phyloP scores from a whole-genome alignment of 2,113 vertebrate genomes.

The Paedocypris sp. region DNA sequence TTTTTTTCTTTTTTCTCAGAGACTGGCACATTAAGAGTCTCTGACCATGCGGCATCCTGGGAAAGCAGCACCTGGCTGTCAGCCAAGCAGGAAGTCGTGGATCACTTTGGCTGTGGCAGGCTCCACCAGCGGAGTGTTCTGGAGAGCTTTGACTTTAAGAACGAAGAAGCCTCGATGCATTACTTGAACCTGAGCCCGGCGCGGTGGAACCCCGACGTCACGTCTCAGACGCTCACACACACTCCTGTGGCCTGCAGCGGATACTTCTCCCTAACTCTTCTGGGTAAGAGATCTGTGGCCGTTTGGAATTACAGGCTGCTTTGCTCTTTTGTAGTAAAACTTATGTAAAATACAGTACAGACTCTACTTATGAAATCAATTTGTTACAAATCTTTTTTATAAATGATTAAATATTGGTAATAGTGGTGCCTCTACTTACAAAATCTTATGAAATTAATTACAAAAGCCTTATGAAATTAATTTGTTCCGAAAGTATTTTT shows the following conservation, averaged over 20 bases:
- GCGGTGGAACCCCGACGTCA: constrained; percentile 51
- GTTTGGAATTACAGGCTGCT: no score
- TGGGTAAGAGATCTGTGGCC: no score
- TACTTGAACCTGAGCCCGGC: constrained; percentile 69
- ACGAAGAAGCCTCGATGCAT: constrained; percentile 61
- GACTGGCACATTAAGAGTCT: neutral
- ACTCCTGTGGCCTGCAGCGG: constrained; percentile 50
- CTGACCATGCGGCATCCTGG: constrained; percentile 50
- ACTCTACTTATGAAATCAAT: no score
- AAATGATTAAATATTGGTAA: no score
- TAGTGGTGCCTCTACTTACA: no score
- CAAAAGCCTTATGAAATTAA: no score
- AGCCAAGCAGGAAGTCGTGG: constrained; percentile 54
- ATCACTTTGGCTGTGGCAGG: constrained; percentile 55
- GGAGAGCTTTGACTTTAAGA: constrained; percentile 60
- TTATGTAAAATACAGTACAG: no score
- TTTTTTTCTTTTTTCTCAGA: neutral
- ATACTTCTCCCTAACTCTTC: constrained; percentile 72
- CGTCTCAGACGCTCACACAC: constrained; percentile 28
- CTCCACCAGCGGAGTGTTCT: constrained; percentile 70
- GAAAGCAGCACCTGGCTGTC: constrained; percentile 66
- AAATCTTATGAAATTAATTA: no score
- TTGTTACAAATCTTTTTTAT: no score
- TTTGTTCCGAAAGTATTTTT: no score
- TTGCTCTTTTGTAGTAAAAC: no score